Evolutionary conservation across 2,888 invertebrate species (phyloP).

Genomic region (Keiferia lycopersicella): DNA sequence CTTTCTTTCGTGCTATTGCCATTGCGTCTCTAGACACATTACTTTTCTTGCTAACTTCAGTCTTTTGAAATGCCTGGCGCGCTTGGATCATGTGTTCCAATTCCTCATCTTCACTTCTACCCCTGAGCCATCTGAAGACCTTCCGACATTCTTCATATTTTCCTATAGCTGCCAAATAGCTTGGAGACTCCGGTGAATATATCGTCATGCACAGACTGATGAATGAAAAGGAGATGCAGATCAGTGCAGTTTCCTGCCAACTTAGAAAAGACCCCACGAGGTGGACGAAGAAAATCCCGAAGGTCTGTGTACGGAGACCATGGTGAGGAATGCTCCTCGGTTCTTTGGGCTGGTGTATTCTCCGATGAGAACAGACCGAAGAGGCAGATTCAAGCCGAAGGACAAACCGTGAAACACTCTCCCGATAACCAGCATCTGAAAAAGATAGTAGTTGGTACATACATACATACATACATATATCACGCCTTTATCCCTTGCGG

Average conservation of each 20-base stretch:
- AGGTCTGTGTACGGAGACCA: conserved; percentile 80
- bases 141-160: conserved; percentile 75
- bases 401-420: conserved; percentile 58
- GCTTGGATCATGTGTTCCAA: conserved; percentile 59
- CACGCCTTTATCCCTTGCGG: too few species aligned
- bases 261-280: conserved; percentile 79
- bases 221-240: conserved; percentile 67
- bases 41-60: conserved; percentile 27
- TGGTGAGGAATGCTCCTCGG: conserved; percentile 82
- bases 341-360: conserved; percentile 81
- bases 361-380: conserved; percentile 75
- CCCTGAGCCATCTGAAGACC: conserved; percentile 81
- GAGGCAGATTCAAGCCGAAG: conserved; percentile 72
- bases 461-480: too few species aligned
- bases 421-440: conserved; percentile 24
- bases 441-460: background rate
- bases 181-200: conserved; percentile 82
- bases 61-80: conserved; percentile 42
- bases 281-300: conserved; percentile 83
- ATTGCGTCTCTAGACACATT: conserved; percentile 35
- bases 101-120: conserved; percentile 67
- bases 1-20: conserved; percentile 55
- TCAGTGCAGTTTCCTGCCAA: conserved; percentile 79
- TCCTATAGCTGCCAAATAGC: conserved; percentile 82
- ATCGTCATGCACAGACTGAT: conserved; percentile 64